Conservation (phyloP, 2,797 vertebrate genomes). For the Tangara arthus region DNA sequence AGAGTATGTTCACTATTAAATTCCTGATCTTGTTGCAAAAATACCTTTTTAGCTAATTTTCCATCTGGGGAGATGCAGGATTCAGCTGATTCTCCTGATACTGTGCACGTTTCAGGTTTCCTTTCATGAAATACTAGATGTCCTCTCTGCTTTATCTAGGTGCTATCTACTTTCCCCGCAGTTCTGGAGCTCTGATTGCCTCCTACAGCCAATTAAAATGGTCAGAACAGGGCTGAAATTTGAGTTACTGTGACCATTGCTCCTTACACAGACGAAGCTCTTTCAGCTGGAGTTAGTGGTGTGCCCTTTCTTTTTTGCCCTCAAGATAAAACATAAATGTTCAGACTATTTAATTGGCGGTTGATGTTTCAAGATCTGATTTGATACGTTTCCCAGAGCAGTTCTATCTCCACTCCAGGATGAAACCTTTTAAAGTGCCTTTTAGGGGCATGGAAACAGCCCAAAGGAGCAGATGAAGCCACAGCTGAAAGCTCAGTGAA, state of each 20-base stretch:
- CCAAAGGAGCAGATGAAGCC: not conserved
- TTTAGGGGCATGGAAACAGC: not conserved
- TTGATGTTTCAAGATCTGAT: not conserved
- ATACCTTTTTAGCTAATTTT: not conserved
- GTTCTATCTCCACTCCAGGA: not conserved
- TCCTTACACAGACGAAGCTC: rapidly evolving
- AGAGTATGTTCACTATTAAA: not conserved
- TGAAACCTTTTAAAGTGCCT: not conserved
- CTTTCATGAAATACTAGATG: not conserved
- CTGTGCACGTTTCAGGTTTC: not conserved
- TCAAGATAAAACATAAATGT: not conserved
- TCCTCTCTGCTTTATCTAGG: not conserved
- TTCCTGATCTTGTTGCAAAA: not conserved
- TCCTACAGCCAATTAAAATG: not conserved
- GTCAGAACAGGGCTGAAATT: not conserved
- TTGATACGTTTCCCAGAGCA: not conserved
- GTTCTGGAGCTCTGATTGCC: not conserved
- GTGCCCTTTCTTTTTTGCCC: not conserved
- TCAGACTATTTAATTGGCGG: not conserved
- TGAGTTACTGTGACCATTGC: not conserved
- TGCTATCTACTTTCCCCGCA: not conserved
- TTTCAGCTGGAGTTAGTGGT: not conserved
- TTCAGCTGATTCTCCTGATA: not conserved
- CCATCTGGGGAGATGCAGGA: not conserved
- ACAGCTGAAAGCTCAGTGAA: not conserved